Percentiles rank a stretch among this genome's conserved stretches.
phyloP scores from a whole-genome alignment of 2,113 vertebrate species.

The Rhizomys pruinosus region DNA sequence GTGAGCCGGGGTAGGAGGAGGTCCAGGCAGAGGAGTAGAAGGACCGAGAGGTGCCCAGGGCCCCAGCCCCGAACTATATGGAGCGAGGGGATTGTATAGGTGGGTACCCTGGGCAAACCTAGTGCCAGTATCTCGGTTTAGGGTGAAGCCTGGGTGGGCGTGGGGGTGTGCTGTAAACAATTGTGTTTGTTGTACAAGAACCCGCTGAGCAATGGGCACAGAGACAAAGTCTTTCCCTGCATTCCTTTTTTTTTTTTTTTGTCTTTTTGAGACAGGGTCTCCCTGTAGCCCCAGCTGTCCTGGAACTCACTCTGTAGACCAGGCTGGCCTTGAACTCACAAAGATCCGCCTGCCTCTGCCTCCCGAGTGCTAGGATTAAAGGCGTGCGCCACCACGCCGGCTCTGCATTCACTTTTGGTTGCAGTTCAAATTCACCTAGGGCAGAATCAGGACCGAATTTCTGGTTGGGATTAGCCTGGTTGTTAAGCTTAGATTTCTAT shows the following conservation, averaged over 20 bases:
- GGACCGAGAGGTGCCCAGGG: neutral
- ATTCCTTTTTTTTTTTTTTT: no score
- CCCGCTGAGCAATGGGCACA: neutral
- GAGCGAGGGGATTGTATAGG: neutral
- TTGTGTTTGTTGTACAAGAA: neutral
- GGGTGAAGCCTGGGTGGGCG: rapidly evolving
- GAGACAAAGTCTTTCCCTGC: neutral
- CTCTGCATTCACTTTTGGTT: neutral
- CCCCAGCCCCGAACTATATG: neutral
- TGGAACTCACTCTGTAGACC: no score
- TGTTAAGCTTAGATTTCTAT: neutral
- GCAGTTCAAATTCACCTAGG: neutral
- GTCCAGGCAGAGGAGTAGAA: neutral
- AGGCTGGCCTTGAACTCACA: no score
- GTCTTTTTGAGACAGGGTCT: no score
- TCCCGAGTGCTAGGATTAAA: no score
- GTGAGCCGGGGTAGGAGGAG: neutral
- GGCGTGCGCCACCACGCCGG: no score
- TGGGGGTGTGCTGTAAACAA: neutral
- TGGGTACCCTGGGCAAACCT: neutral
- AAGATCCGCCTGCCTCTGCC: no score
- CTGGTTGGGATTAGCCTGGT: neutral
- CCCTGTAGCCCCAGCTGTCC: no score
- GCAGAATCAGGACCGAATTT: neutral
- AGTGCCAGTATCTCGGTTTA: neutral